A percentile compares a stretch with the other conserved stretches of the same genome.
phyloP scores from a whole-genome alignment of 1,140 invertebrate genomes.

The Pseudachorutes palmiensis region DNA sequence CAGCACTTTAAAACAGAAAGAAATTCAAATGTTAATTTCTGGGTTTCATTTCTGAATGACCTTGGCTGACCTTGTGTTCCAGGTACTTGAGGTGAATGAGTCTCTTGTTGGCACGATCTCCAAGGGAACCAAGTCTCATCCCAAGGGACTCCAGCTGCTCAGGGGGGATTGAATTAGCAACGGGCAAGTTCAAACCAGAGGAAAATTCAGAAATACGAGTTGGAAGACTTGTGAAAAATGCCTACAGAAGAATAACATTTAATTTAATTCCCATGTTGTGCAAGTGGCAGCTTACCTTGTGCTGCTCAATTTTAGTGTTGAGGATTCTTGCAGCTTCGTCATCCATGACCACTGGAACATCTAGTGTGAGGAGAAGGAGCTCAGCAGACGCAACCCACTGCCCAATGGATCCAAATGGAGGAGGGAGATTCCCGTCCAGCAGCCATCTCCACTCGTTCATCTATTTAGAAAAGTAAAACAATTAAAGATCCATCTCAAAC shows the following conservation, averaged over 20 bases:
- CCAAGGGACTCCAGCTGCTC: conserved; percentile 74
- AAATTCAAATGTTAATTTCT: neutral
- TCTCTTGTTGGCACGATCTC: conserved; percentile 61
- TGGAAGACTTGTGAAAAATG: conserved; percentile 76
- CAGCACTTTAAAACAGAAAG: conserved; percentile 55
- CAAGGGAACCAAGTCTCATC: conserved; percentile 61
- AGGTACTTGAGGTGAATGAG: conserved; percentile 75
- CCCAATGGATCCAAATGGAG: conserved; percentile 72
- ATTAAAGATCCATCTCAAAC: no score
- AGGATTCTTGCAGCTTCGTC: conserved; percentile 78
- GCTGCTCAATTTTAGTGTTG: conserved; percentile 77
- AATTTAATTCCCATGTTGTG: neutral
- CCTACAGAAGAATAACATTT: conserved; percentile 42
- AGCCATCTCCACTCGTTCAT: conserved; percentile 75
- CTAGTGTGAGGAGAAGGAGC: conserved; percentile 63
- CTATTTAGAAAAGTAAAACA: no score
- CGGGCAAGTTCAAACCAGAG: conserved; percentile 52
- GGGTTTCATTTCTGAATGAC: neutral
- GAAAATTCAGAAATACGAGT: conserved; percentile 67
- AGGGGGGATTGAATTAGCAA: conserved; percentile 55
- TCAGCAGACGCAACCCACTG: conserved; percentile 83
- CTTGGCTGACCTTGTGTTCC: conserved; percentile 61
- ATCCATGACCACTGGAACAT: conserved; percentile 67
- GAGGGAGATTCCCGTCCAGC: conserved; percentile 71
- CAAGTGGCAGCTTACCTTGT: conserved; percentile 51